These are phyloP conservation scores for Formicarius rufipectus DNA, from an alignment of 2,113 vertebrate species.

Conservation along the genomic window DNA sequence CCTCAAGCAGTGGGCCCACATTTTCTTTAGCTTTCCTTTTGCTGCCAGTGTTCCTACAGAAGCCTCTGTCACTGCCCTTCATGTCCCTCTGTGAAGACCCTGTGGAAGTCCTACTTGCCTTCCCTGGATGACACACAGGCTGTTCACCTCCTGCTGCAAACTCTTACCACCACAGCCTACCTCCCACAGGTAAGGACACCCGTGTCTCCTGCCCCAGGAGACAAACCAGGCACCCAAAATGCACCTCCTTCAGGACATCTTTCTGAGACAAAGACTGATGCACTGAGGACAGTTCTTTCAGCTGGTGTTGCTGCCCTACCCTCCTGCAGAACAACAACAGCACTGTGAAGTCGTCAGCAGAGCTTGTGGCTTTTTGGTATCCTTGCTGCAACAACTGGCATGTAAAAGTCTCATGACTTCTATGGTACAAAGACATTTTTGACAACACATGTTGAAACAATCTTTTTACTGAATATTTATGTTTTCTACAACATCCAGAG, in stretches of 20 bases:
- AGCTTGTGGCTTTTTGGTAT: neutral
- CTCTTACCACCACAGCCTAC: neutral
- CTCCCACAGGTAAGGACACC: neutral
- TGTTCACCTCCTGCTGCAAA: neutral
- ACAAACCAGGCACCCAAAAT: neutral
- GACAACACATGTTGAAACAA: neutral
- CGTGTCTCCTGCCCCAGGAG: neutral
- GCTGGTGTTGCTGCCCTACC: neutral
- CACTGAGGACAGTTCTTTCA: neutral
- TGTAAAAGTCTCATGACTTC: neutral
- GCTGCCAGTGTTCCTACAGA: neutral
- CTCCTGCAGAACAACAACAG: neutral
- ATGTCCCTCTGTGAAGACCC: neutral
- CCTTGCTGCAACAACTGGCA: neutral
- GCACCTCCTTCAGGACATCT: neutral
- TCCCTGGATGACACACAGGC: neutral
- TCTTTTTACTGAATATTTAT: neutral
- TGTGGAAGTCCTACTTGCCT: neutral
- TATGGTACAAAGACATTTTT: neutral
- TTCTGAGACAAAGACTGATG: neutral
- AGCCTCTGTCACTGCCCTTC: neutral
- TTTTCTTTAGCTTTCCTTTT: neutral
- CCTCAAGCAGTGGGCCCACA: rapidly evolving
- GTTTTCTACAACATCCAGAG: neutral
- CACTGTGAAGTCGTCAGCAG: neutral